A percentile compares a stretch with the other conserved stretches of the same genome.
phyloP scores from a whole-genome alignment of 1,140 invertebrate genomes.

The Calliopsis andreniformis region DNA sequence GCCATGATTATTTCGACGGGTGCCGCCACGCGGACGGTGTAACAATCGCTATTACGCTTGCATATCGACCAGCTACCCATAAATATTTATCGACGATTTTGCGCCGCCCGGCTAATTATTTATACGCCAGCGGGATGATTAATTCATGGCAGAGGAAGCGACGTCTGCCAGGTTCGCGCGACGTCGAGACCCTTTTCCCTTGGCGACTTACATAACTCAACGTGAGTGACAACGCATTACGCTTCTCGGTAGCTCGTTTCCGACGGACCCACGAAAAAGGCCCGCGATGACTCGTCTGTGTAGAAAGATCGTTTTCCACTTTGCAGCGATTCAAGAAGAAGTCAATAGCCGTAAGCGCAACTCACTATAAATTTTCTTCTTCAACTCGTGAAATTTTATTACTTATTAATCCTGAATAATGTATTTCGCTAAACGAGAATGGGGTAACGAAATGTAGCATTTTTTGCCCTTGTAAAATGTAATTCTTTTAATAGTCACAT shows the following conservation, averaged over 20 bases:
- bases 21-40: conserved; percentile 34
- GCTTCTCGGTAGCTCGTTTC: background rate
- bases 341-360: no score
- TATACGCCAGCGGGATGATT: conserved; percentile 55
- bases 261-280: background rate
- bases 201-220: conserved; percentile 32
- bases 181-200: conserved; percentile 1
- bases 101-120: conserved; percentile 57
- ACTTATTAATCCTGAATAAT: no score
- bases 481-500: no score
- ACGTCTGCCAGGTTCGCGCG: conserved; percentile 11
- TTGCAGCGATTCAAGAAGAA: background rate
- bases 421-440: no score
- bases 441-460: no score
- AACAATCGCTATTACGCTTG: conserved; percentile 63
- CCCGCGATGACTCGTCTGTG: no score
- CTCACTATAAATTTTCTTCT: no score
- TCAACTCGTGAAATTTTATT: no score
- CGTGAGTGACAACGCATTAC: conserved; percentile 22
- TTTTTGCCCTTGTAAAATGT: no score
- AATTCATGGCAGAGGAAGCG: conserved; percentile 42
- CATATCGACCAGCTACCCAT: conserved; percentile 62
- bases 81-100: conserved; percentile 72
- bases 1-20: conserved; percentile 61
- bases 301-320: no score